These are phyloP conservation scores for Pheosia tremula DNA, from an alignment of 2,888 invertebrate species.

Conservation along the genomic window DNA sequence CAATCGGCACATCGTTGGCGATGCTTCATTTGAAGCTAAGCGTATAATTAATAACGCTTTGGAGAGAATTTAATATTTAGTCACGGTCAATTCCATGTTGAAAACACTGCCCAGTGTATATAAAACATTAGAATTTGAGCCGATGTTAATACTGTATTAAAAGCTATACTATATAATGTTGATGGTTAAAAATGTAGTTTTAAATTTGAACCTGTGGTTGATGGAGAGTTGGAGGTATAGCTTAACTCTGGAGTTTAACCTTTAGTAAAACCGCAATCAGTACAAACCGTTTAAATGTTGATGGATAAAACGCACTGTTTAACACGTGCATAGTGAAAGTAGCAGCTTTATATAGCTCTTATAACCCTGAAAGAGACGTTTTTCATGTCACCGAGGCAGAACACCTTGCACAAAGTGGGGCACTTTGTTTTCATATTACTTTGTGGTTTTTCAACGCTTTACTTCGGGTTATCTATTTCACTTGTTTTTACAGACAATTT, in stretches of 20 bases:
- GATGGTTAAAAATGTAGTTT: too few relatives aligned
- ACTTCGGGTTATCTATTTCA: neutral
- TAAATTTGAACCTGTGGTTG: too few relatives aligned
- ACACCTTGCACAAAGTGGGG: conserved; percentile 20
- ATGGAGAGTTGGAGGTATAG: neutral
- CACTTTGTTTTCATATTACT: conserved; percentile 11
- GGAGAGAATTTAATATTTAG: neutral
- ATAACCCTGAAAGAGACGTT: conserved; percentile 22
- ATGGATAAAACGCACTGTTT: conserved; percentile 34
- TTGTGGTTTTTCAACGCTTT: conserved; percentile 10
- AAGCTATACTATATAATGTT: too few relatives aligned
- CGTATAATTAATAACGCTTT: conserved; percentile 9
- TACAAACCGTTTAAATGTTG: conserved; percentile 28
- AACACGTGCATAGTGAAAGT: conserved; percentile 62
- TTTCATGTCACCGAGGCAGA: conserved; percentile 16
- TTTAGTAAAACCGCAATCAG: conserved; percentile 16
- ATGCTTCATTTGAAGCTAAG: conserved; percentile 22
- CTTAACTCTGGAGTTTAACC: conserved; percentile 11
- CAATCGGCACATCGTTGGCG: conserved; percentile 37
- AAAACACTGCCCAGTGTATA: neutral
- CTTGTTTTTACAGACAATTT: neutral
- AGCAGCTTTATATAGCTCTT: conserved; percentile 21
- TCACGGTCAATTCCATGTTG: neutral
- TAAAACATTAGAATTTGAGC: neutral
- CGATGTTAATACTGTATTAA: neutral